Percentiles rank a stretch among this genome's conserved stretches.
phyloP scores from a whole-genome alignment of 2,888 invertebrate species.

The Cantharis lateralis region DNA sequence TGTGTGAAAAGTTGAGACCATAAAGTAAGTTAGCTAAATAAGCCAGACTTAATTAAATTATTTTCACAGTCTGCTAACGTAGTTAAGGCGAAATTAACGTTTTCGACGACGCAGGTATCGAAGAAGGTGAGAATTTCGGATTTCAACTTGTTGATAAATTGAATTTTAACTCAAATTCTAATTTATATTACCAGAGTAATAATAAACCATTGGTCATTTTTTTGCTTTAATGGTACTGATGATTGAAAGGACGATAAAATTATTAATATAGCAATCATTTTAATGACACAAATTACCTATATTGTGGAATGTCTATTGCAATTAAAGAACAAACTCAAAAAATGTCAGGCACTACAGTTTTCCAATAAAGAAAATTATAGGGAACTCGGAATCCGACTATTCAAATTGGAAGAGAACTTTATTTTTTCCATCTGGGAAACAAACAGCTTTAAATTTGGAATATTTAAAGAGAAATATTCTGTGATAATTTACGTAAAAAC shows the following conservation, averaged over 20 bases:
- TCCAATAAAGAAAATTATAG: background rate
- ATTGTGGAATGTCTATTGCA: background rate
- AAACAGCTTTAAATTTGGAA: background rate
- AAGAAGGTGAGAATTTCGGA: background rate
- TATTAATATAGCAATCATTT: background rate
- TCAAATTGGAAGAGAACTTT: background rate
- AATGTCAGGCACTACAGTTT: background rate
- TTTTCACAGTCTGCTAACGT: conserved; percentile 7
- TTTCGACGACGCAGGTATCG: background rate
- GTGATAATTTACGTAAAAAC: background rate
- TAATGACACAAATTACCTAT: background rate
- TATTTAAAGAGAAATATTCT: background rate
- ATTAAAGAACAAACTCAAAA: background rate
- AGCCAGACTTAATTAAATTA: conserved; percentile 4
- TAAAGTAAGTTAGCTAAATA: conserved; percentile 3
- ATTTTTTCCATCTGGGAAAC: background rate
- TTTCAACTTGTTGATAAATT: background rate
- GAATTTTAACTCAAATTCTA: background rate
- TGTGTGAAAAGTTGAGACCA: conserved; percentile 11
- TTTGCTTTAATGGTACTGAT: background rate
- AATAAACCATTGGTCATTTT: background rate
- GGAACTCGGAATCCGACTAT: background rate
- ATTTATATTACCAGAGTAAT: background rate
- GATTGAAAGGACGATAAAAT: background rate
- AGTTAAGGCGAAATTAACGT: background rate